Evolutionary conservation across 2,797 vertebrate species (phyloP), one percentile per base, ranked within the genome.

Genomic region (Melanotaenia nigrans): DNA sequence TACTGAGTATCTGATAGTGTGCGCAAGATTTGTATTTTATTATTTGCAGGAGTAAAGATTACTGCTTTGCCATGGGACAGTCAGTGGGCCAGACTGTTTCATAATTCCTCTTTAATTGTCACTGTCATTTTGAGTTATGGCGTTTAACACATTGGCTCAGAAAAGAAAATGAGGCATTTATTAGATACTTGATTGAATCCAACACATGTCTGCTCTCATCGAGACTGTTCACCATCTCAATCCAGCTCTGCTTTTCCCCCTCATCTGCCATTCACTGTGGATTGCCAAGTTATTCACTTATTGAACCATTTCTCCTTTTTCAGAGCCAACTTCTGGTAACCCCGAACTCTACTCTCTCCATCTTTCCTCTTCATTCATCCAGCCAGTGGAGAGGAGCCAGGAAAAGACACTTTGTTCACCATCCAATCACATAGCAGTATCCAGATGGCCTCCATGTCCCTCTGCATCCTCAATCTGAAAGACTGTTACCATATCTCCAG

Each of bases 391-490:
- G 59, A 62, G 49, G 67, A 18, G 85, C 85, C 85, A 83, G 75
- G 73, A 91, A 88, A 86, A 82, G 85, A 88, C 78, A 83, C 80
- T 88, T 87, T 85, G 81, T 85, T 85, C 68, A 82, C 71, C 87
- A 90, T 87, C 85, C 79, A 85, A 80, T 90, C 71, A 68, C 73
- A 88, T 80, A 79, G 70, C 84, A 66, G 70, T 25, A 65, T 79
- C 79, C 87, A 87, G 89, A 88, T 83, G 81, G 76, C 68, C 66
- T 73, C 65, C 71, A 28, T 77, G 74, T 82, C 78, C 77, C 24
- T 38, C 28, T 67, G 35, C 68, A 56, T 84, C 72, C 45, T 84
- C 68, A 32, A 77, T 63, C 47, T 66, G 28, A 81, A 66, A 78
- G 87, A 90, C 88, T 89, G 83, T 91, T 91, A 91, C 85, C 78